phyloP scores from a whole-genome alignment of 2,113 vertebrate genomes.

The Salvelinus alpinus region DNA sequence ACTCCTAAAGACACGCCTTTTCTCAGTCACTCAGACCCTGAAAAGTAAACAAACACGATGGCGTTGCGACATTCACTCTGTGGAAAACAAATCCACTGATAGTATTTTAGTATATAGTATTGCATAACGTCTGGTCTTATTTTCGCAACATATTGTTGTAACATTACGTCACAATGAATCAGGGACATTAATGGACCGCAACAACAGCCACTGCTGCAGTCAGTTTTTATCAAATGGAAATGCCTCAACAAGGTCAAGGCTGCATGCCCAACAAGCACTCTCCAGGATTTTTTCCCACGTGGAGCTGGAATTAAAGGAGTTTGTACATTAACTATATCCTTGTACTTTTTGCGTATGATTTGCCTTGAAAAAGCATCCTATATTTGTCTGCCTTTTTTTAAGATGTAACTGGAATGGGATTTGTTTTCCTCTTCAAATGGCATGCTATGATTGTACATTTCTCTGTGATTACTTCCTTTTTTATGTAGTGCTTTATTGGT shows the following conservation, averaged over 20 bases:
- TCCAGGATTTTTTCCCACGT: conserved; percentile 18
- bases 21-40: too few relatives aligned
- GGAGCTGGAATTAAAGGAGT: conserved; percentile 2
- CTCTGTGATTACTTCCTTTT: too few relatives aligned
- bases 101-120: conserved; percentile 3
- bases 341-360: conserved; percentile 4
- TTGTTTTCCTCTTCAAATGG: not conserved
- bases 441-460: not conserved
- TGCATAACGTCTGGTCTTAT: too few relatives aligned
- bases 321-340: too few relatives aligned
- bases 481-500: conserved; percentile 1
- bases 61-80: too few relatives aligned
- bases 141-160: not conserved
- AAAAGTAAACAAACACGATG: too few relatives aligned
- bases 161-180: conserved; percentile 5
- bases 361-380: not conserved
- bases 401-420: not conserved
- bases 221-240: conserved; percentile 7
- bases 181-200: too few relatives aligned
- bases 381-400: not conserved
- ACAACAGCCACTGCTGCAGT: not conserved
- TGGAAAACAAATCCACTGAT: not conserved
- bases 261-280: not conserved
- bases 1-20: too few relatives aligned
- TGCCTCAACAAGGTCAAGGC: conserved; percentile 21